Evolutionary conservation across 2,797 vertebrate species (phyloP).

Genomic region (Tapirus indicus): DNA sequence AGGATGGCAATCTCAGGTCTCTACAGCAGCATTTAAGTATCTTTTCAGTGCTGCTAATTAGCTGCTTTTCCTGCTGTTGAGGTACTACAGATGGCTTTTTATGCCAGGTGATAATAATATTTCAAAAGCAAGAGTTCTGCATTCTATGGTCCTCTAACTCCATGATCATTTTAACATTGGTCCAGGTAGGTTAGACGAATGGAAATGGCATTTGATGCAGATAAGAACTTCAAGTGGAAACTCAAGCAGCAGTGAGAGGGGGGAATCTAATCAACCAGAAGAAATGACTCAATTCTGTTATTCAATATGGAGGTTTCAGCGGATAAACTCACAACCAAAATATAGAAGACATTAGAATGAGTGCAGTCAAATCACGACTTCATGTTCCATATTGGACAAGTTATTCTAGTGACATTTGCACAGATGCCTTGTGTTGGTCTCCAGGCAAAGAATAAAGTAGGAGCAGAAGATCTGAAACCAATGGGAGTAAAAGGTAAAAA

Average conservation of each 20-base stretch:
- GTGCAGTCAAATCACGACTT: neutral
- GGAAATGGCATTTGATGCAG: neutral
- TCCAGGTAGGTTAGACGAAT: neutral
- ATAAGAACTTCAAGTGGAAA: neutral
- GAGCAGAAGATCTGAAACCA: neutral
- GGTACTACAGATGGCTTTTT: neutral
- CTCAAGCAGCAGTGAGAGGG: neutral
- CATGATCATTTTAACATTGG: neutral
- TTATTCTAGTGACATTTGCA: neutral
- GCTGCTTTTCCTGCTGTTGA: neutral
- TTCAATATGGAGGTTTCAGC: neutral
- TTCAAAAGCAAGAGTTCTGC: neutral
- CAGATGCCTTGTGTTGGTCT: neutral
- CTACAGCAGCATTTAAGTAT: neutral
- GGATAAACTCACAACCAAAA: neutral
- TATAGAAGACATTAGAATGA: neutral
- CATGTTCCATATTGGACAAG: neutral
- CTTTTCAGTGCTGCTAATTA: slow-evolving; percentile 41
- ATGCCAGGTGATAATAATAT: neutral
- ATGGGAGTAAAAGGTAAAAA: neutral
- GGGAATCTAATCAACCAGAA: neutral
- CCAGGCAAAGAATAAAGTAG: neutral
- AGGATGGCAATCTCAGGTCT: neutral
- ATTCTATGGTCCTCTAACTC: neutral
- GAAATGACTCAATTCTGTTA: neutral